Conservation (phyloP, 2,113 vertebrate genomes). For the Rhinopomastus cyanomelas region DNA sequence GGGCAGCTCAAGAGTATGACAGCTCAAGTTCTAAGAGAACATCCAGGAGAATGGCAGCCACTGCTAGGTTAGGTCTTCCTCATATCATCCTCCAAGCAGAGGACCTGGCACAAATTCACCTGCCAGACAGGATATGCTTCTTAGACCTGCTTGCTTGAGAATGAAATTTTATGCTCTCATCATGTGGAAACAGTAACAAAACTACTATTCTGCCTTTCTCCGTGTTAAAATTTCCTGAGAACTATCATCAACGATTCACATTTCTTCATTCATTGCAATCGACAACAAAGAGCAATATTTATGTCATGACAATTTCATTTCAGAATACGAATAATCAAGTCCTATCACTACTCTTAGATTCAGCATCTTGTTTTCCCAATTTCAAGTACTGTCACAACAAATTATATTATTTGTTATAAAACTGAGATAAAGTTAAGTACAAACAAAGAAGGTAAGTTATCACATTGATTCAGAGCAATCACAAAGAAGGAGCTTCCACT, state of each 20-base stretch:
- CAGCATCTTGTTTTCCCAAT: not conserved
- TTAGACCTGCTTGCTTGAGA: not conserved
- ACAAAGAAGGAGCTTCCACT: not conserved
- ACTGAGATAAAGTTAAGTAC: not conserved
- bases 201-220: not conserved
- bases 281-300: not conserved
- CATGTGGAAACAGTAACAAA: not conserved
- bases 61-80: not conserved
- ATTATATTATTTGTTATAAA: conserved; percentile 11
- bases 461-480: not conserved
- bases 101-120: not conserved
- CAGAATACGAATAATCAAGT: not conserved
- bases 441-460: conserved; percentile 5
- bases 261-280: not conserved
- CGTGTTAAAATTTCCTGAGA: not conserved
- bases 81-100: not conserved
- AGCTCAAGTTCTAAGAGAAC: not conserved
- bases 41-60: not conserved
- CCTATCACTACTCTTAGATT: not conserved
- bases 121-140: not conserved
- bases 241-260: not conserved
- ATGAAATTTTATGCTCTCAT: not conserved
- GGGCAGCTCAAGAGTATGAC: not conserved
- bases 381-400: not conserved
- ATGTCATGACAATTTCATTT: not conserved